These are phyloP conservation scores for Picus viridis DNA, from an alignment of 2,797 vertebrate genomes.

Conservation along the genomic window DNA sequence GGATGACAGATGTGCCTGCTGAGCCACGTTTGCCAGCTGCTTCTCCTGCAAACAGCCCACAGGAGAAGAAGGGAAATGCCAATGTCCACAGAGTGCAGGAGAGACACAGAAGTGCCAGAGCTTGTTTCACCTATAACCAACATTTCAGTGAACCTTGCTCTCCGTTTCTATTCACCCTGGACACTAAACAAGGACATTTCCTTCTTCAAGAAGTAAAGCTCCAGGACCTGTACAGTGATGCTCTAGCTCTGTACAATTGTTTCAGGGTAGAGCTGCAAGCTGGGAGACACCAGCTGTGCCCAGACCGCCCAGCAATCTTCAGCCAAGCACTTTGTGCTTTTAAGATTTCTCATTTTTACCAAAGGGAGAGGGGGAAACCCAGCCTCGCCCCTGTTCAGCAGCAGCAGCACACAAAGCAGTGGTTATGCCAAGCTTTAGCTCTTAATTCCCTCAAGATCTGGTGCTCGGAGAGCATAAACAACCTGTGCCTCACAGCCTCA, in stretches of 20 bases:
- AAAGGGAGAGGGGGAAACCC: background rate
- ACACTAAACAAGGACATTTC: background rate
- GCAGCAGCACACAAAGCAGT: slow-evolving; percentile 55
- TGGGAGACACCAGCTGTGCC: background rate
- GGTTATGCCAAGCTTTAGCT: slow-evolving; percentile 65
- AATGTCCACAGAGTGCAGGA: background rate
- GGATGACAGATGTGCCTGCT: background rate
- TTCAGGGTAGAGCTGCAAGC: background rate
- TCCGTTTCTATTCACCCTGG: background rate
- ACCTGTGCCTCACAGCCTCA: slow-evolving; percentile 39
- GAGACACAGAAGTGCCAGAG: background rate
- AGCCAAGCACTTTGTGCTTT: background rate
- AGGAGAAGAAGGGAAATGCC: background rate
- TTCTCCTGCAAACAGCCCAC: background rate
- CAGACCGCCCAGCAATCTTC: background rate
- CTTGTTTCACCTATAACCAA: background rate
- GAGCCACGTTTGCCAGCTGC: background rate
- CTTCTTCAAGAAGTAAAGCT: background rate
- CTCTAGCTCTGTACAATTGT: rapidly evolving
- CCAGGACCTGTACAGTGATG: background rate
- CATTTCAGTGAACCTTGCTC: background rate
- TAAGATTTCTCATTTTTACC: background rate
- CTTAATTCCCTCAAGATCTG: slow-evolving; percentile 66
- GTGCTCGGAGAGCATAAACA: slow-evolving; percentile 50
- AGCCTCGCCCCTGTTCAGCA: slow-evolving; percentile 11